Conservation (phyloP, 2,797 vertebrate species). For the Valencia hispanica region DNA sequence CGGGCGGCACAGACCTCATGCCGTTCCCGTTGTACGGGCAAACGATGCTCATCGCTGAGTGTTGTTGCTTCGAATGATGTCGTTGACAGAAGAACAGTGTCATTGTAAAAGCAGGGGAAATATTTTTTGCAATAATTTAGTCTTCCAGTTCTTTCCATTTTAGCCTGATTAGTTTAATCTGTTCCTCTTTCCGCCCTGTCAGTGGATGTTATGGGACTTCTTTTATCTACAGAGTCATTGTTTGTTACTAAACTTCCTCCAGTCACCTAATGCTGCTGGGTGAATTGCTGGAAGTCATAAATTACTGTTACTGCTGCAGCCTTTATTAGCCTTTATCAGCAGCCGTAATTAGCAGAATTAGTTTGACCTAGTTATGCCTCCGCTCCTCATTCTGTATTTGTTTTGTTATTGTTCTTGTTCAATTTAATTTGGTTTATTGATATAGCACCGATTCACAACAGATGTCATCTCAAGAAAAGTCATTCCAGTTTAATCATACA, state of each 20-base stretch:
- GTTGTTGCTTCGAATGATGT: conserved; percentile 11
- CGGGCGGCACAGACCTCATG: conserved; percentile 21
- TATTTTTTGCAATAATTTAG: not conserved
- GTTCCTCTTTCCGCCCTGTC: not conserved
- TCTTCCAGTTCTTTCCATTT: not conserved
- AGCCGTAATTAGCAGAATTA: not conserved
- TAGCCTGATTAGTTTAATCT: not conserved
- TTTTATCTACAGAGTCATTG: not conserved
- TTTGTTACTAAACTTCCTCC: not conserved
- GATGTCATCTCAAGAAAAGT: too few relatives aligned
- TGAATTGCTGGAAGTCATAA: not conserved
- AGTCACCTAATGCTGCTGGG: not conserved
- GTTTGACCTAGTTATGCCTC: not conserved
- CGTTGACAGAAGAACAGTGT: not conserved
- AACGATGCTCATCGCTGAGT: conserved; percentile 13
- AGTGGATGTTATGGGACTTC: not conserved
- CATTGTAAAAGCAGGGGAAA: not conserved
- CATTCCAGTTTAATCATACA: too few relatives aligned
- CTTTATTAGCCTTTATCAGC: too few relatives aligned
- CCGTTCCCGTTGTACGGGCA: conserved; percentile 37
- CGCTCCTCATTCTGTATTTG: not conserved
- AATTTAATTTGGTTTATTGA: too few relatives aligned
- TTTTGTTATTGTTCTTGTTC: not conserved
- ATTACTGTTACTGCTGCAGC: not conserved
- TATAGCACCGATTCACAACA: too few relatives aligned